Conservation (phyloP, 2,888 invertebrate species). For the Monochamus alternatus region DNA sequence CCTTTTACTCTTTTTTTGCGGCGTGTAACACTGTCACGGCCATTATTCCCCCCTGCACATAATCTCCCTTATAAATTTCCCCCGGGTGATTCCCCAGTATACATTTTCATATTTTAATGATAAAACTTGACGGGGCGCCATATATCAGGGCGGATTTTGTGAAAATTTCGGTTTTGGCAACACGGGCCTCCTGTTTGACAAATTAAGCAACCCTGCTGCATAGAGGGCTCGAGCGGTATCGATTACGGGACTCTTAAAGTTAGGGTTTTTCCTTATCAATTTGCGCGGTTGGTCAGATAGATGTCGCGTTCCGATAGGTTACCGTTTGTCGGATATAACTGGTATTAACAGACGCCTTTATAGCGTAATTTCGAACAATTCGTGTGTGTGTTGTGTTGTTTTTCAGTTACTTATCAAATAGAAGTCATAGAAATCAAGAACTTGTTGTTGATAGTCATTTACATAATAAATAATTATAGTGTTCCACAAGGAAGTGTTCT, state of each 20-base stretch:
- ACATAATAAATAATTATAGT: no score
- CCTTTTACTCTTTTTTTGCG: no score
- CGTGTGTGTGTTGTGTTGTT: no score
- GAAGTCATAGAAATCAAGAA: no score
- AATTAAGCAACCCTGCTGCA: conserved; percentile 45
- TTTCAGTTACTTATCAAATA: no score
- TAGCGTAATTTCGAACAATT: no score
- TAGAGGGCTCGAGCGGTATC: conserved; percentile 38
- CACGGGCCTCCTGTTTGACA: conserved; percentile 34
- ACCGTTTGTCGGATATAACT: no score
- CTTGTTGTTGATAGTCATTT: no score
- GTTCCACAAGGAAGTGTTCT: no score
- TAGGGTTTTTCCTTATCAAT: conserved; percentile 54
- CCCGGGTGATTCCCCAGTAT: conserved; percentile 16
- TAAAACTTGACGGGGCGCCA: conserved; percentile 30
- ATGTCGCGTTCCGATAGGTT: conserved; percentile 39
- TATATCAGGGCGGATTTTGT: conserved; percentile 30
- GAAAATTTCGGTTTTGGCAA: conserved; percentile 30
- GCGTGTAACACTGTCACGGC: neutral
- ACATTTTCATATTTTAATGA: conserved; percentile 33
- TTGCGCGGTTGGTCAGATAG: conserved; percentile 41
- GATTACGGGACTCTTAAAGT: conserved; percentile 50
- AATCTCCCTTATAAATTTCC: conserved; percentile 23
- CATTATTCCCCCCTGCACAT: neutral
- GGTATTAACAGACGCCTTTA: no score